Base-by-base conservation (phyloP, 2,797 vertebrate genomes). In the Falco concolor region DNA sequence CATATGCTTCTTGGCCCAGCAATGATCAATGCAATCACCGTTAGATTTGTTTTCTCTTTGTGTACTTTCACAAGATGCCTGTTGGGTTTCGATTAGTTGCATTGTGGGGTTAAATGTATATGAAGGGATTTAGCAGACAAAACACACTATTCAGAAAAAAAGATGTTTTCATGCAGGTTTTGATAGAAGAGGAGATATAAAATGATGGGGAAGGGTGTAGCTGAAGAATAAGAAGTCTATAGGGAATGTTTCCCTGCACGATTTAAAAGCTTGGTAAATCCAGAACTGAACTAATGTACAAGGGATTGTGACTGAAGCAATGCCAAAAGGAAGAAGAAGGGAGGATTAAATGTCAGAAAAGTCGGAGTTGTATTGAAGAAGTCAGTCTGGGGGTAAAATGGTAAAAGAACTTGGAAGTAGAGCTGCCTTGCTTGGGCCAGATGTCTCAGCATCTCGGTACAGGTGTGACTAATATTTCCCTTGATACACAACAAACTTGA, bases 401-500 rank as follows among this genome's bases (percentile, higher is more conserved):
- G 89, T 89, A 60, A 89, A 92, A 88, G 30, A 69, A 63, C n/a
- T 96, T 96, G 90, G 80, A 95, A 90, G 42, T 6, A 60, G 72
- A 82, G 77, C 74, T 67, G 52, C 44, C 65, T 92, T 0, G 0
- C 70, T 92, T 2, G 0, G 53, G 68, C 92, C 95, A 96, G 90
- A 91, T 96, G 89, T 91, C 63, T 85, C 76, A 57, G 25, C 45
- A 69, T 68, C 84, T 92, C 67, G 56, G 27, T 78, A 90, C 95
- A 97, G 96, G 95, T 97, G 93, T 89, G 95, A 95, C 81, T 80
- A 64, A 92, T 89, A 84, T 72, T 83, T 68, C 95, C 89, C 84
- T 32, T 60, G 90, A 72, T 44, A 75, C 52, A 83, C 78, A 94
- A 77, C 84, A 92, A 87, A 77, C 84, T 90, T 42, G 68, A 91